A percentile compares a stretch with the other conserved stretches of the same genome.
phyloP scores from a whole-genome alignment of 2,113 vertebrate species.

The Salminus brasiliensis region DNA sequence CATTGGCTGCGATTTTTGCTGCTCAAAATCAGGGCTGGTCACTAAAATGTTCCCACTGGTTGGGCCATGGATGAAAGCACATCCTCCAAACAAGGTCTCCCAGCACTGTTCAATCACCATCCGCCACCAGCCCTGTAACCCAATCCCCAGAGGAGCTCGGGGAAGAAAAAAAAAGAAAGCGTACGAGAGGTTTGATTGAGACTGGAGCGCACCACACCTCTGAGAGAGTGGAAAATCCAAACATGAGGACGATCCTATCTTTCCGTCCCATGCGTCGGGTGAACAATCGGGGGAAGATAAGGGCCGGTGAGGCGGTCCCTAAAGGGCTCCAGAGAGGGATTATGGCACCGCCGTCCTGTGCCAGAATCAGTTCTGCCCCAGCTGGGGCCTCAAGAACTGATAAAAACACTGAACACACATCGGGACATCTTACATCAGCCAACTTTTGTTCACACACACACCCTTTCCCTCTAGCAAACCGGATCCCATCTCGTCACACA shows the following conservation, averaged over 20 bases:
- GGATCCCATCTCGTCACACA: slow-evolving; percentile 14
- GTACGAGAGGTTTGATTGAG: not conserved
- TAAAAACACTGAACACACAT: slow-evolving; percentile 34
- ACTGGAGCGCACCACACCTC: slow-evolving; percentile 11
- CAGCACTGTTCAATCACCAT: not conserved
- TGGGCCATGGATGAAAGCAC: not conserved
- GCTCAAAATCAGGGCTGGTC: not conserved
- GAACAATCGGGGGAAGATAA: slow-evolving; percentile 51
- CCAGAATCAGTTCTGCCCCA: slow-evolving; percentile 42
- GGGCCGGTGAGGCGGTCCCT: not conserved
- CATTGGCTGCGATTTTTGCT: no score
- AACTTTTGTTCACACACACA: slow-evolving; percentile 32
- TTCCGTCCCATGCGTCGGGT: slow-evolving; percentile 48
- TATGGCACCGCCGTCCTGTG: not conserved
- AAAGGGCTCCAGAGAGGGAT: slow-evolving; percentile 41
- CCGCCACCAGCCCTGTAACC: not conserved
- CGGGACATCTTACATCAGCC: slow-evolving; percentile 16
- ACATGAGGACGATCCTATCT: slow-evolving; percentile 48
- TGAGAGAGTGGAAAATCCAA: slow-evolving; percentile 40
- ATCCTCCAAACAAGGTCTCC: not conserved
- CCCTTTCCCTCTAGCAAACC: slow-evolving; percentile 2
- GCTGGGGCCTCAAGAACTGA: slow-evolving; percentile 39
- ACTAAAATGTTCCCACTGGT: not conserved
- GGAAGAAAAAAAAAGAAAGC: not conserved
- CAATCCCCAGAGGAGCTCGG: not conserved